Conservation (phyloP, 2,888 invertebrate genomes). For the Pheosia gnoma region DNA sequence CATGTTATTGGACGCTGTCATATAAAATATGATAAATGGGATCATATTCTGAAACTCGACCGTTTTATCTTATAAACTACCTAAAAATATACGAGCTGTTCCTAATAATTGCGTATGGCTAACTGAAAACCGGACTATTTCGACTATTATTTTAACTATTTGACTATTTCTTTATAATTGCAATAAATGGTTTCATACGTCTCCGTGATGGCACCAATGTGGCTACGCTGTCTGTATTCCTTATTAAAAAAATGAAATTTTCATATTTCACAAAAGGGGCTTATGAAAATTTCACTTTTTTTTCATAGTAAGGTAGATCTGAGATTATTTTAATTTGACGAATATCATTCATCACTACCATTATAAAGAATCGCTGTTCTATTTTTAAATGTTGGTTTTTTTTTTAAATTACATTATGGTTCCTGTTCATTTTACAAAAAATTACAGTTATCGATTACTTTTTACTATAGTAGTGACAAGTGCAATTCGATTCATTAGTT, state of each 20-base stretch:
- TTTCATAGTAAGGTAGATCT: conserved; percentile 29
- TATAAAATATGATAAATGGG: conserved; percentile 12
- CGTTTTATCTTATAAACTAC: conserved; percentile 70
- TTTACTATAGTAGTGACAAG: conserved; percentile 33
- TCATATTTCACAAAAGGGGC: conserved; percentile 15
- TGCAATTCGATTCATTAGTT: conserved; percentile 20
- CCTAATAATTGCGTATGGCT: conserved; percentile 77
- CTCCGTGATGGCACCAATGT: conserved; percentile 62
- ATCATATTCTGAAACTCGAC: conserved; percentile 63
- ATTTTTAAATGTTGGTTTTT: background rate
- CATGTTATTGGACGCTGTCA: conserved; percentile 1
- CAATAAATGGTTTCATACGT: conserved; percentile 51
- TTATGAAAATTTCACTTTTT: conserved; percentile 34
- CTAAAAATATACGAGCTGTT: conserved; percentile 72
- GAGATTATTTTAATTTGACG: conserved; percentile 25
- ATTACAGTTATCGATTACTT: conserved; percentile 4
- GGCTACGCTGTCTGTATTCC: conserved; percentile 36
- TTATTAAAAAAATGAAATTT: conserved; percentile 30
- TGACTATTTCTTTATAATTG: conserved; percentile 69
- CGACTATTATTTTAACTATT: conserved; percentile 74
- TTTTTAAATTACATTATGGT: background rate
- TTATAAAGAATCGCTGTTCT: conserved; percentile 7
- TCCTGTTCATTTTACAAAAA: background rate
- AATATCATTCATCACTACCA: conserved; percentile 21
- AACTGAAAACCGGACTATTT: conserved; percentile 82